Conservation (phyloP, 2,113 vertebrate species). For the Castor canadensis region DNA sequence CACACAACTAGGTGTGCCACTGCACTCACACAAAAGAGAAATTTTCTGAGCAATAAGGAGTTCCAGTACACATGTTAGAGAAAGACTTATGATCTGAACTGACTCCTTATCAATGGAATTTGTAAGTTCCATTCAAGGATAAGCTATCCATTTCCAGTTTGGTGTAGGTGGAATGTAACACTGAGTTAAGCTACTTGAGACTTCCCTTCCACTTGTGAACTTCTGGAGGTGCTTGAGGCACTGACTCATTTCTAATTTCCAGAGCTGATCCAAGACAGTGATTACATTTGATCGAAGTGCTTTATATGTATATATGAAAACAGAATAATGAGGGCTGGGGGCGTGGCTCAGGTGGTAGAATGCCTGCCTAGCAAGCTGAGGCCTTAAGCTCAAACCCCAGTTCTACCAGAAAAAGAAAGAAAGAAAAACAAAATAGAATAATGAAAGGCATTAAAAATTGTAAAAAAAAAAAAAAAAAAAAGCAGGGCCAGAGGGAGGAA, state of each 20-base stretch:
- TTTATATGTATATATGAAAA: too few relatives aligned
- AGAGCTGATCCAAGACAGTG: conserved; percentile 20
- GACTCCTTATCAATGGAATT: not conserved
- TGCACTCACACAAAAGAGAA: not conserved
- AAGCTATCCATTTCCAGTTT: not conserved
- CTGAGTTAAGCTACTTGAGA: not conserved
- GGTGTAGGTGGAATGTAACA: not conserved
- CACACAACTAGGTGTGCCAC: not conserved
- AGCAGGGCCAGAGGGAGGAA: too few relatives aligned
- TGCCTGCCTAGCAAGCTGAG: too few relatives aligned
- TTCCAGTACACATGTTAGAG: not conserved
- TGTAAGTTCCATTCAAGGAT: not conserved
- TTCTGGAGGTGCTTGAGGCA: not conserved
- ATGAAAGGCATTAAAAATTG: too few relatives aligned
- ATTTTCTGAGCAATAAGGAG: not conserved
- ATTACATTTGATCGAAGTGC: conserved; percentile 18
- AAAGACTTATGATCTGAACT: not conserved
- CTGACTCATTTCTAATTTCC: conserved; percentile 1
- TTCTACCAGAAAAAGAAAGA: too few relatives aligned
- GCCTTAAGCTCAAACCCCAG: too few relatives aligned
- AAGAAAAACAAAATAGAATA: too few relatives aligned
- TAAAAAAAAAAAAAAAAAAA: too few relatives aligned
- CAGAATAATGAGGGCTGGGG: too few relatives aligned
- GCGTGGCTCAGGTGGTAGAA: too few relatives aligned
- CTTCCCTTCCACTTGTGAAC: not conserved